These are phyloP conservation scores for Arnoldichthys spilopterus DNA, from an alignment of 2,797 vertebrate species.

Conservation along the genomic window DNA sequence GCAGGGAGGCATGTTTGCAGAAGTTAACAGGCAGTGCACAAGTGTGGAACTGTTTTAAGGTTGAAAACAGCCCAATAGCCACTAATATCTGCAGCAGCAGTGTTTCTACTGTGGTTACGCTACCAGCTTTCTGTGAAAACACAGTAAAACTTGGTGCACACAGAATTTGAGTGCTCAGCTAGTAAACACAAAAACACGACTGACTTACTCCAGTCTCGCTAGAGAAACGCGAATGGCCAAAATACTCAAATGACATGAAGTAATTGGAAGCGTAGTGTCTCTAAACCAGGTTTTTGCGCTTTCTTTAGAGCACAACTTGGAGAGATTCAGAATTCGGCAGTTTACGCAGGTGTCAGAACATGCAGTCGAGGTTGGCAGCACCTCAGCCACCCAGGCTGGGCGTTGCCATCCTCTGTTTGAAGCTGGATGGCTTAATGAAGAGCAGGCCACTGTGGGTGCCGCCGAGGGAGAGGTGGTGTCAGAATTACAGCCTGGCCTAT, in stretches of 20 bases:
- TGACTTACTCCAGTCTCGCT: too few species aligned
- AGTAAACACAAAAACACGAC: too few species aligned
- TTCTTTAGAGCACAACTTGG: conserved; percentile 26
- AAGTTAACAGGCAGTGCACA: background rate
- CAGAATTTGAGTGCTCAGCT: background rate
- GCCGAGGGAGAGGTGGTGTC: conserved; percentile 6
- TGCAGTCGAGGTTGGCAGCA: background rate
- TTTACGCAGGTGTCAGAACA: conserved; percentile 22
- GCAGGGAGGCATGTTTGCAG: background rate
- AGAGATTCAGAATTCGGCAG: conserved; percentile 18
- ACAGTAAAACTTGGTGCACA: background rate
- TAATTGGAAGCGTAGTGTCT: too few species aligned
- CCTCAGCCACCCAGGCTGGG: background rate
- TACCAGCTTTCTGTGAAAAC: background rate
- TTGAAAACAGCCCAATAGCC: background rate
- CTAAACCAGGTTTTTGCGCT: background rate
- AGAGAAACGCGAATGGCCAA: too few species aligned
- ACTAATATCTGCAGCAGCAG: background rate
- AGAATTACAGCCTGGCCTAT: conserved; percentile 32
- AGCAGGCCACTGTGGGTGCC: conserved; percentile 21
- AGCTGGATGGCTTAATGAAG: conserved; percentile 40
- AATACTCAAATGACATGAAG: too few species aligned
- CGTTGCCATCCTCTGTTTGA: conserved; percentile 28
- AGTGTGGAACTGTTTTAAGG: background rate
- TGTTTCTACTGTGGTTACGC: background rate